Evolutionary conservation across 2,113 vertebrate genomes (phyloP).

Genomic region (Alligator sinensis): DNA sequence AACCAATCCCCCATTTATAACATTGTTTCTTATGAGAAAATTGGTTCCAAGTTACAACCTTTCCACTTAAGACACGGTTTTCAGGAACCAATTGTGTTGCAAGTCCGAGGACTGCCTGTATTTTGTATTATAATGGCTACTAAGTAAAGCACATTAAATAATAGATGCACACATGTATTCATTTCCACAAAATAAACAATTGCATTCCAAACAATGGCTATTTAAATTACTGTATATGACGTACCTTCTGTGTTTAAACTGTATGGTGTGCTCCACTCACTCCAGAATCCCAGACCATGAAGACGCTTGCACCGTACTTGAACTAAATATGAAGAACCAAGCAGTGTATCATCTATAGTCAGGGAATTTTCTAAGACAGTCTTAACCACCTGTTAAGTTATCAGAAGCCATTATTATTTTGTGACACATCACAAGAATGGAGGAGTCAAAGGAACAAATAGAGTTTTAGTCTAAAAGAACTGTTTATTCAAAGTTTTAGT

Average conservation of each 20-base stretch:
- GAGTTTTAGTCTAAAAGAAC: neutral
- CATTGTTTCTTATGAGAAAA: no score
- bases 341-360: constrained; percentile 70
- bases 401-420: neutral
- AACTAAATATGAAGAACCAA: constrained; percentile 75
- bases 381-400: constrained; percentile 76
- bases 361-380: constrained; percentile 61
- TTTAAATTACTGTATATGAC: neutral
- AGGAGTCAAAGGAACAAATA: neutral
- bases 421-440: neutral
- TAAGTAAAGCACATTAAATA: neutral
- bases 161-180: neutral
- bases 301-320: constrained; percentile 82
- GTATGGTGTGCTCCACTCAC: constrained; percentile 86
- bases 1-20: no score
- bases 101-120: neutral
- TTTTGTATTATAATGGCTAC: neutral
- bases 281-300: constrained; percentile 83
- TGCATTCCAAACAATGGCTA: neutral
- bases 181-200: neutral
- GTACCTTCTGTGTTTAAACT: constrained; percentile 81
- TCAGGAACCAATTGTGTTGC: no score
- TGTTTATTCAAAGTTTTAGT: no score
- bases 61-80: no score
- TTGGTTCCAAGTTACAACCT: no score